phyloP scores from a whole-genome alignment of 2,797 vertebrate species.

The Liparis tanakae region DNA sequence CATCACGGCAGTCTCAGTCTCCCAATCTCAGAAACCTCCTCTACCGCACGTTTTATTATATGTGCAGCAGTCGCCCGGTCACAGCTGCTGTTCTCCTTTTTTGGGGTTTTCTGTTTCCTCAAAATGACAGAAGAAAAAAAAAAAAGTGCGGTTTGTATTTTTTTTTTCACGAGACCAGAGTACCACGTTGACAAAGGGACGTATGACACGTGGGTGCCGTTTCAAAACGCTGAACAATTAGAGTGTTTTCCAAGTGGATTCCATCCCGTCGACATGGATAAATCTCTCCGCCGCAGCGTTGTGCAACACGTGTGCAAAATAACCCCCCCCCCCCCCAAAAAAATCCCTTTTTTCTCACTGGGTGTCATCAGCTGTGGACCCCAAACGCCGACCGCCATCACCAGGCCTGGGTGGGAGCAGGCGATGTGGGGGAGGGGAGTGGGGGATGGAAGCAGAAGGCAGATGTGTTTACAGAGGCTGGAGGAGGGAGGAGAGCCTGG shows the following conservation, averaged over 20 bases:
- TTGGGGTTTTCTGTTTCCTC: slow-evolving; percentile 35
- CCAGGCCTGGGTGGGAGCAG: not conserved
- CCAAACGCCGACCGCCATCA: slow-evolving; percentile 28
- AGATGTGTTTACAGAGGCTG: slow-evolving; percentile 41
- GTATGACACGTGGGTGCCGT: slow-evolving; percentile 3
- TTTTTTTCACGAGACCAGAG: not conserved
- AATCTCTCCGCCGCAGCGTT: slow-evolving; percentile 4
- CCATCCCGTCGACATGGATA: slow-evolving; percentile 4
- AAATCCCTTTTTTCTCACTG: slow-evolving; percentile 49
- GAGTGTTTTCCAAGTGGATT: not conserved
- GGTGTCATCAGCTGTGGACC: slow-evolving; percentile 38
- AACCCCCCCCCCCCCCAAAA: no score
- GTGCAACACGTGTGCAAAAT: slow-evolving; percentile 67
- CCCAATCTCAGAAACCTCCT: slow-evolving; percentile 25
- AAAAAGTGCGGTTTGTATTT: not conserved
- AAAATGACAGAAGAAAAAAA: slow-evolving; percentile 34
- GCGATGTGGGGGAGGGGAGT: not conserved
- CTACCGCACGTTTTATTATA: not conserved
- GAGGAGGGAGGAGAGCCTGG: slow-evolving; percentile 9
- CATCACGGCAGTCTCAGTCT: slow-evolving; percentile 6
- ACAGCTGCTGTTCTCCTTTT: slow-evolving; percentile 27
- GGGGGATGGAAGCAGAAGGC: slow-evolving; percentile 33
- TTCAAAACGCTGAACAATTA: slow-evolving; percentile 1
- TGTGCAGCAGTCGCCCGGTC: slow-evolving; percentile 17
- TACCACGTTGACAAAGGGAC: not conserved